Evolutionary conservation across 2,888 invertebrate species (phyloP).

Genomic region (Oxytorus armatus): DNA sequence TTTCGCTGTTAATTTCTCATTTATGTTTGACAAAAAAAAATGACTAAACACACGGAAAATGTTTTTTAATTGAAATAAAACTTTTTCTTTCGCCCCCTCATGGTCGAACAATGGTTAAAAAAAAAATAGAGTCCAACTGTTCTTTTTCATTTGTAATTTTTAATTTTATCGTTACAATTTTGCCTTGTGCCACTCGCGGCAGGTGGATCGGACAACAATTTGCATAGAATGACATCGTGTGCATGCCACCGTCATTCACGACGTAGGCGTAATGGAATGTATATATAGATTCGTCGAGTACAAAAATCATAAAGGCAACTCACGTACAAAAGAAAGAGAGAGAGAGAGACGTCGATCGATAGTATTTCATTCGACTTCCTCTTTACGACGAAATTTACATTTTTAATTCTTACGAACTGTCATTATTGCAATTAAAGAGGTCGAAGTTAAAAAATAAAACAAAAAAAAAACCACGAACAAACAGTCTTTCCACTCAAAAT

Average conservation of each 20-base stretch:
- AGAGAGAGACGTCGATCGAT: conserved; percentile 47
- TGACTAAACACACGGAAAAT: no score
- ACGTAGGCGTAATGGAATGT: conserved; percentile 60
- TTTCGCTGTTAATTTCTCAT: no score
- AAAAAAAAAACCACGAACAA: background rate
- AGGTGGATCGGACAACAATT: conserved; percentile 70
- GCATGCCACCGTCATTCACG: conserved; percentile 48
- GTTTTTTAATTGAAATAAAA: no score
- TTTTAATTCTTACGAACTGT: conserved; percentile 40
- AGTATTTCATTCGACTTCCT: conserved; percentile 36
- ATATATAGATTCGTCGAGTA: conserved; percentile 30
- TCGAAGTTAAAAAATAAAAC: background rate
- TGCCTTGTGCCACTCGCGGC: conserved; percentile 66
- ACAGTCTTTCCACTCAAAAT: no score
- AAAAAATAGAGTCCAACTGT: no score
- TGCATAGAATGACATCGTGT: conserved; percentile 66
- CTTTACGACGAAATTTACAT: conserved; percentile 16
- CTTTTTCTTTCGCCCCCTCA: no score
- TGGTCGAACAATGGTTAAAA: background rate
- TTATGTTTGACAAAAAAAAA: no score
- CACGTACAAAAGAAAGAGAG: no score
- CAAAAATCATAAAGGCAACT: conserved; percentile 34
- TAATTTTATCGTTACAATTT: conserved; percentile 11
- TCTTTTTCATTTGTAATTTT: conserved; percentile 1
- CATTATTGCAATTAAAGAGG: background rate